These are phyloP conservation scores for Temnothorax ravouxi DNA, from an alignment of 2,888 invertebrate species.

Conservation along the genomic window DNA sequence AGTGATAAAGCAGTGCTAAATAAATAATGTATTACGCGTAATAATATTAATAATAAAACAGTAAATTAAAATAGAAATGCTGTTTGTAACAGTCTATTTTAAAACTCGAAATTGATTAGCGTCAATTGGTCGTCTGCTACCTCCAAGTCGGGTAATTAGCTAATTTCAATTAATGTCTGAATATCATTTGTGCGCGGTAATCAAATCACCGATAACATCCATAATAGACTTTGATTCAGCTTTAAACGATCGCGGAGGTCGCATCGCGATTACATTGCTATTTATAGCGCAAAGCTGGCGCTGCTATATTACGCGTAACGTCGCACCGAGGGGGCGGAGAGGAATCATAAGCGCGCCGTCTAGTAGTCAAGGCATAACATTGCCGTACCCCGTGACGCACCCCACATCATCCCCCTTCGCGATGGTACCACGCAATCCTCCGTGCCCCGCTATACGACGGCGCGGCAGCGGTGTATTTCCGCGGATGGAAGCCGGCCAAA, in stretches of 20 bases:
- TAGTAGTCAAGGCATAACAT: slow-evolving; percentile 69
- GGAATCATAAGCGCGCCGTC: slow-evolving; percentile 71
- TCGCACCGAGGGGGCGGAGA: slow-evolving; percentile 30
- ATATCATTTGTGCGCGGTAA: slow-evolving; percentile 10
- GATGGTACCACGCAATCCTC: slow-evolving; percentile 46
- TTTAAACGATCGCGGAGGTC: slow-evolving; percentile 19
- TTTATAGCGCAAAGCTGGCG: slow-evolving; percentile 18
- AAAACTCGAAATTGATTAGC: neutral
- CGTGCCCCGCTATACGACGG: slow-evolving; percentile 17
- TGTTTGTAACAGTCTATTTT: neutral
- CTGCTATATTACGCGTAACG: slow-evolving; percentile 20
- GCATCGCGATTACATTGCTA: slow-evolving; percentile 17
- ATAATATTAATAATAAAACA: neutral
- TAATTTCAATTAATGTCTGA: slow-evolving; percentile 10
- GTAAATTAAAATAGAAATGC: neutral
- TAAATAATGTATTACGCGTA: neutral
- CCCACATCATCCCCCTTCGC: slow-evolving; percentile 5
- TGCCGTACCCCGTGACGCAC: slow-evolving; percentile 15
- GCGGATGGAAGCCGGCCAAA: slow-evolving; percentile 82
- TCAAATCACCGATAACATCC: neutral
- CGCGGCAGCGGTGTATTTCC: slow-evolving; percentile 68
- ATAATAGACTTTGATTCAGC: slow-evolving; percentile 39
- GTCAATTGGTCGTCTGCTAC: neutral
- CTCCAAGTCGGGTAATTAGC: neutral
- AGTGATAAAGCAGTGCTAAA: neutral